Conservation (phyloP, 2,797 vertebrate species). For the Hafferia zeledoni region DNA sequence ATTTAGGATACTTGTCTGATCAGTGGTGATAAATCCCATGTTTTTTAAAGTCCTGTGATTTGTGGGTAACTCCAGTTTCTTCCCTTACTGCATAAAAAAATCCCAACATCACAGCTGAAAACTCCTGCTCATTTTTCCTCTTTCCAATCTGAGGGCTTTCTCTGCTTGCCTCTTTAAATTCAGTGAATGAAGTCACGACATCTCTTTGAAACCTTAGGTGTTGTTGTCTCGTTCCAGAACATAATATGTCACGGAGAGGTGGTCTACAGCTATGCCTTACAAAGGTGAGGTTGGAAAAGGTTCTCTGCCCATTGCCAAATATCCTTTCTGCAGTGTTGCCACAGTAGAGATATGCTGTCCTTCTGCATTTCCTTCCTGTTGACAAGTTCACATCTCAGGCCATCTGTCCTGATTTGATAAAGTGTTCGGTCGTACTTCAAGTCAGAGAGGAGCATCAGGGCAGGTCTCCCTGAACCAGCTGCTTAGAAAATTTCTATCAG, state of each 20-base stretch:
- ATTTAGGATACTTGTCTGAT: constrained; percentile 4
- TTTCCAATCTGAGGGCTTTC: not conserved
- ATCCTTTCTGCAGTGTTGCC: constrained; percentile 48
- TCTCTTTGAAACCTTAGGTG: constrained; percentile 47
- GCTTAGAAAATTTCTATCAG: constrained; percentile 19
- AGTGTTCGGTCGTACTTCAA: constrained; percentile 84
- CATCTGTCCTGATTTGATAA: constrained; percentile 79
- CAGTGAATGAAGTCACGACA: constrained; percentile 14
- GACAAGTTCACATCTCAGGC: constrained; percentile 77
- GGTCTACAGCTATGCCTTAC: constrained; percentile 78
- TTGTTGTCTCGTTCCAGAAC: constrained; percentile 65
- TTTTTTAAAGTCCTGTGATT: constrained; percentile 7
- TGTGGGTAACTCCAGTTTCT: not conserved
- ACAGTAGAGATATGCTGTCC: constrained; percentile 65
- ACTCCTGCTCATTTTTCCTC: not conserved
- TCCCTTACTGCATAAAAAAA: not conserved
- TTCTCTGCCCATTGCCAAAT: constrained; percentile 81
- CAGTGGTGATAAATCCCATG: not conserved
- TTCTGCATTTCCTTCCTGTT: constrained; percentile 70
- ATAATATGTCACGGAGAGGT: constrained; percentile 79
- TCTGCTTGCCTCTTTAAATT: not conserved
- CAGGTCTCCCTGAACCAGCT: constrained; percentile 42
- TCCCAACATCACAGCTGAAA: not conserved
- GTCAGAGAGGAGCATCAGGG: constrained; percentile 81
- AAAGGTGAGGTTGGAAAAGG: constrained; percentile 61